Base-by-base conservation (phyloP, 2,797 vertebrate genomes). In the Diplodus sargus region DNA sequence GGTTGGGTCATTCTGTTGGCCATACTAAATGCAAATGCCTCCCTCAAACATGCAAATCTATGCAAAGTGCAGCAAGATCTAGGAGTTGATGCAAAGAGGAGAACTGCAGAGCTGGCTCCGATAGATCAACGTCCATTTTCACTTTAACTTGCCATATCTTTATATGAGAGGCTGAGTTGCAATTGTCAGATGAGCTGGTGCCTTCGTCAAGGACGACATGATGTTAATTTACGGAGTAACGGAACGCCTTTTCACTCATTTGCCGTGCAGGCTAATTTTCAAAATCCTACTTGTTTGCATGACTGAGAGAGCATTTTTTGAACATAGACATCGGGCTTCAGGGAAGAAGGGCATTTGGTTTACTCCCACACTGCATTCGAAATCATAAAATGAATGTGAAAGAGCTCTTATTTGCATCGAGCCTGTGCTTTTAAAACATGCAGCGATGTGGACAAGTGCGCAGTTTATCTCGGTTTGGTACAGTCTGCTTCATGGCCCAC, bases 21-120 rank as follows among this genome's bases (percentile, higher is more conserved):
- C 58, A n/a, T 5, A 75, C 66, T 62, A 56, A 83, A 90, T 90
- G 81, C 84, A 89, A 89, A 90, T 91, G 30, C 62, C 9, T 64
- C 25, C 18, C 18, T 5, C 78, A 60, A 47, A 74, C 66, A 90
- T 92, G 89, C 80, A 88, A 87, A 92, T 91, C 51, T 83, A 89
- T 90, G 87, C 85, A 81, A 77, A 89, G 20, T 22, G 18, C 16
- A 63, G 23, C 10, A 42, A 49, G 56, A 49, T 75, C 17, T 22
- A 67, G 25, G 43, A 77, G 45, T 7, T 30, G 71, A 52, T 70
- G 20, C 65, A 54, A 13, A 52, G 56, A 61, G 15, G 15, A 80
- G 70, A 73, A 62, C 23, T 63, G 51, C 22, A 22, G 12, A 57
- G 49, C 53, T 30, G 48, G 69, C 67, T 61, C 69, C 20, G 48